Base-by-base conservation (phyloP, 2,113 vertebrate genomes). In the Saccopteryx bilineata region DNA sequence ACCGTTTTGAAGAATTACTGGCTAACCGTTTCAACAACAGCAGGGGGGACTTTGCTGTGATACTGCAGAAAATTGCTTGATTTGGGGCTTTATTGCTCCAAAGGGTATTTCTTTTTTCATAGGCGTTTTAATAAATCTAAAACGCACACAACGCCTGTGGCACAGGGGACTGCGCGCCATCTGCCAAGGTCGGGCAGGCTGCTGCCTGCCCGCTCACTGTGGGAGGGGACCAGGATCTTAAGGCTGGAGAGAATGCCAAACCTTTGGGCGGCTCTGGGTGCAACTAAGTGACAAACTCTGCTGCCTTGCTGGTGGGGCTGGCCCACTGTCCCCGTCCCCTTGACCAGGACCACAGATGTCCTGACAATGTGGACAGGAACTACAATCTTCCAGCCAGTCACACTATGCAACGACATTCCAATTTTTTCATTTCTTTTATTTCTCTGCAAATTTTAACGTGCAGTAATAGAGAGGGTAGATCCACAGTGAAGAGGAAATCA, bases 21-120 rank as follows among this genome's bases (percentile, higher is more conserved):
- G 31, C 56, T 96, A 94, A 28, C 4, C 52, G 56, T 68, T 56
- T 87, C 93, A 90, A 81, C 5, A 87, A 54, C 65, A 91, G 85
- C 82, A 75, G 6, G 83, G 54, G 85, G 69, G 13, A 75, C 76
- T 81, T 75, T 33, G n/a, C 93, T 84, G 24, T 71, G 80, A 92
- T 90, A 54, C 52, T 75, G 76, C 82, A 96, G 96, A 66, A 97
- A 96, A 97, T 5, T 14, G 91, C 75, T 90, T 74, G 81, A 87
- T 90, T 87, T 81, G 68, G 46, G 71, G 85, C 71, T 93, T 92
- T 95, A 92, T 74, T 93, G 89, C 74, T 96, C 81, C 90, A 94
- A 90, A 96, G 96, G 93, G 81, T 91, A 90, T 80, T 75, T 88
- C 74, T 80, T 81, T 82, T 48, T 86, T 82, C 39, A 39, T 72